phyloP scores from a whole-genome alignment of 2,797 vertebrate species.

The Glyptemys insculpta region DNA sequence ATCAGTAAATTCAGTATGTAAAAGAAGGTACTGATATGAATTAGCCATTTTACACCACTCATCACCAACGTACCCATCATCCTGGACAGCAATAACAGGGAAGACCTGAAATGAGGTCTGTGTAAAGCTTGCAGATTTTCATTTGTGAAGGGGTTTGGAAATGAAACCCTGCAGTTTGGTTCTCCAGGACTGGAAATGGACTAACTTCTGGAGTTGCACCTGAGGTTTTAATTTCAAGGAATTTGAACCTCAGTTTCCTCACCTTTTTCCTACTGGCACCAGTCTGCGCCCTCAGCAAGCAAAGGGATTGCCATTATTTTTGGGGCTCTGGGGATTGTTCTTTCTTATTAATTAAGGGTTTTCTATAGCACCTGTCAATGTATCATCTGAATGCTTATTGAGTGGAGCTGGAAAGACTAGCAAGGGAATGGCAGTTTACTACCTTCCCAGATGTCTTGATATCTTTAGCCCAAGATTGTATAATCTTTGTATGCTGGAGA shows the following conservation, averaged over 20 bases:
- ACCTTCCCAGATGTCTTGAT: neutral
- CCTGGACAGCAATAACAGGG: neutral
- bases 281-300: neutral
- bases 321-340: neutral
- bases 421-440: neutral
- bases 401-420: neutral
- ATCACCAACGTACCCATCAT: fast-evolving
- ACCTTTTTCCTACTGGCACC: neutral
- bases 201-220: neutral
- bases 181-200: neutral
- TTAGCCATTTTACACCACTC: neutral
- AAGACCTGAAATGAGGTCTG: neutral
- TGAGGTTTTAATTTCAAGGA: neutral
- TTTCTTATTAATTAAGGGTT: neutral
- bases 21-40: neutral
- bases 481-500: neutral
- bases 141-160: neutral
- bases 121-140: neutral
- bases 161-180: neutral
- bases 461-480: neutral
- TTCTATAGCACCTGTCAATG: neutral
- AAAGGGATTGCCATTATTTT: neutral
- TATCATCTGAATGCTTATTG: fast-evolving
- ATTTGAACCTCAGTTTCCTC: neutral
- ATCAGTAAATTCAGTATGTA: neutral